A percentile compares a stretch with the other conserved stretches of the same genome.
These are phyloP conservation scores for Acanthurus lineatus DNA, from an alignment of 2,797 vertebrate genomes.

Conservation along the genomic window DNA sequence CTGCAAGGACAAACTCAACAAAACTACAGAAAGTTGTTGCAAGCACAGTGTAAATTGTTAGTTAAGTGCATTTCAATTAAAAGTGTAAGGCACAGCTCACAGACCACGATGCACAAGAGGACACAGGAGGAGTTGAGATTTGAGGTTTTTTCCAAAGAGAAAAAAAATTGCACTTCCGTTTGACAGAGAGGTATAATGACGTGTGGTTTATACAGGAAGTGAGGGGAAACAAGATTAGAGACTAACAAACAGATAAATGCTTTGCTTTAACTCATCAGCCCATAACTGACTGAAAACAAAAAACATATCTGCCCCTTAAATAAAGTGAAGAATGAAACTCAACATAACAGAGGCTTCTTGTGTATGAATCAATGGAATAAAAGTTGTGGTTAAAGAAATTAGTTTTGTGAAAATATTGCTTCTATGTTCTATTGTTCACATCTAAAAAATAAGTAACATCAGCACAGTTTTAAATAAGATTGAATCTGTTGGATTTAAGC, in stretches of 20 bases:
- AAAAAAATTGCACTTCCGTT: background rate
- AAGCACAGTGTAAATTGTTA: slow-evolving; percentile 17
- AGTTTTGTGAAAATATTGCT: slow-evolving; percentile 47
- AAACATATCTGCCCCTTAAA: background rate
- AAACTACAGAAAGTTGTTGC: background rate
- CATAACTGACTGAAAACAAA: background rate
- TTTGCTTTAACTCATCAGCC: background rate
- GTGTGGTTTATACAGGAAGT: slow-evolving; percentile 39
- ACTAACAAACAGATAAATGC: background rate
- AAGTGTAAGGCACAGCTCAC: slow-evolving; percentile 72
- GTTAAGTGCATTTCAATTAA: slow-evolving; percentile 16
- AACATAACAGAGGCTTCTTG: background rate
- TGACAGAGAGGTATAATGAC: background rate
- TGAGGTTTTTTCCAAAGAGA: background rate
- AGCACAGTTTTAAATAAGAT: slow-evolving; percentile 1
- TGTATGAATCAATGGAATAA: background rate
- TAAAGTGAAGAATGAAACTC: background rate
- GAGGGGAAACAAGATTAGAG: background rate
- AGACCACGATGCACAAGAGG: slow-evolving; percentile 7
- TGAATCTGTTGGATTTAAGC: background rate
- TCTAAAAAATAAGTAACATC: slow-evolving; percentile 12
- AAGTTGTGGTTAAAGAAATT: slow-evolving; percentile 33
- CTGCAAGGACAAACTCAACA: slow-evolving; percentile 2
- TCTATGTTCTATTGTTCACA: slow-evolving; percentile 20
- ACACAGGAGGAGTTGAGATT: background rate